These are phyloP conservation scores for Epinephelus malabaricus DNA, from an alignment of 2,797 vertebrate genomes.

Conservation along the genomic window DNA sequence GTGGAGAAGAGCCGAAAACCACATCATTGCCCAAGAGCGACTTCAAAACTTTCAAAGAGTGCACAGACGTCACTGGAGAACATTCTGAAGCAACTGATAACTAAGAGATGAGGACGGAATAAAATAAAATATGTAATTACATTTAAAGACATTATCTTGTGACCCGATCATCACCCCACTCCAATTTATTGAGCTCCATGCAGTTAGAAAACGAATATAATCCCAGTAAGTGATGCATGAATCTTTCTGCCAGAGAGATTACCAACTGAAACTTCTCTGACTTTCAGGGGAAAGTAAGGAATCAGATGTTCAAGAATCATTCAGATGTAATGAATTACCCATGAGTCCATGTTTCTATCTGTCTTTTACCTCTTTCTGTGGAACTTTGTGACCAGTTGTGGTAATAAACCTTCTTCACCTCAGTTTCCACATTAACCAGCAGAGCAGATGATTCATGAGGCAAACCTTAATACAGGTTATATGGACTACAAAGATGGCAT, in stretches of 20 bases:
- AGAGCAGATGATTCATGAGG: too few relatives aligned
- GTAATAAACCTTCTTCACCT: too few relatives aligned
- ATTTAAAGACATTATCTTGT: constrained; percentile 10
- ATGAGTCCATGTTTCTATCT: too few relatives aligned
- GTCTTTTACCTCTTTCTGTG: too few relatives aligned
- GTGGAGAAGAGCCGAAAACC: constrained; percentile 15
- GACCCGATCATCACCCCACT: constrained; percentile 27
- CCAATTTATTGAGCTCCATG: not conserved
- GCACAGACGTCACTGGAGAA: constrained; percentile 7
- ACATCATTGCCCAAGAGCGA: not conserved
- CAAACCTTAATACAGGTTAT: too few relatives aligned
- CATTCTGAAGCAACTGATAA: constrained; percentile 10
- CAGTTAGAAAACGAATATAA: not conserved
- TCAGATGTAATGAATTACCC: too few relatives aligned
- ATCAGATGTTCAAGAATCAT: not conserved
- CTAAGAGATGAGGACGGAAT: not conserved
- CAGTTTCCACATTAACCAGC: too few relatives aligned
- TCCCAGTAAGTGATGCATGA: constrained; percentile 7
- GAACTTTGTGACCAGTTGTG: too few relatives aligned
- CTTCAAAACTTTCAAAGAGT: not conserved
- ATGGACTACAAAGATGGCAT: too few relatives aligned
- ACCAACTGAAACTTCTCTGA: not conserved
- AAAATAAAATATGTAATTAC: constrained; percentile 12
- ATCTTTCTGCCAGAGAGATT: not conserved
- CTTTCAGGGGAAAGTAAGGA: not conserved